Percentiles rank a stretch among this genome's conserved stretches.
These are phyloP conservation scores for Crioceris asparagi DNA, from an alignment of 2,888 invertebrate genomes.

Conservation along the genomic window DNA sequence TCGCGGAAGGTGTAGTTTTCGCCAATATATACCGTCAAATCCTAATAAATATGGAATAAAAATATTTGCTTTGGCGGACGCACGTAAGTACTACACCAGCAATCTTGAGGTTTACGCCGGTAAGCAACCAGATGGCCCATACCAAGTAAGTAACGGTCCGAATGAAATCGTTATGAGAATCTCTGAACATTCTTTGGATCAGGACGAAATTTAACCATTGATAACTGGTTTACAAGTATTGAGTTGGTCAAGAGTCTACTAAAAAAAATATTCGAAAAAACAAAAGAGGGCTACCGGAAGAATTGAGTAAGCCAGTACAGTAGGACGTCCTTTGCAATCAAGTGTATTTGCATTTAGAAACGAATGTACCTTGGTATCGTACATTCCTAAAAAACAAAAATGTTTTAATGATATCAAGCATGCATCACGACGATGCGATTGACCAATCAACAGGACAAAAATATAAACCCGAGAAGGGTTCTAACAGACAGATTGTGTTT, in stretches of 20 bases:
- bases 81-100: constrained; percentile 7
- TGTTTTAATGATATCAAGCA: constrained; percentile 16
- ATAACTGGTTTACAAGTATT: constrained; percentile 13
- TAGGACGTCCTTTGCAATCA: constrained; percentile 4
- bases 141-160: constrained; percentile 9
- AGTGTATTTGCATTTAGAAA: constrained; percentile 18
- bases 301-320: constrained; percentile 4
- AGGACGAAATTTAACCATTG: constrained; percentile 17
- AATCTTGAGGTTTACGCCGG: constrained; percentile 11
- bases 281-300: constrained; percentile 9
- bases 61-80: constrained; percentile 8
- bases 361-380: constrained; percentile 13
- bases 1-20: constrained; percentile 8
- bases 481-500: no score
- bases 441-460: no score
- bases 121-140: constrained; percentile 8
- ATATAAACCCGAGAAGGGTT: no score
- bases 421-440: constrained; percentile 7
- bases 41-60: constrained; percentile 9
- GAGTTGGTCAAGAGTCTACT: constrained; percentile 1
- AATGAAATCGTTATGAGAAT: constrained; percentile 13
- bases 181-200: constrained; percentile 8
- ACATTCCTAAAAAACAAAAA: constrained; percentile 13
- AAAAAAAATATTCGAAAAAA: constrained; percentile 18
- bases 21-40: constrained; percentile 10